Evolutionary conservation across 1,140 invertebrate genomes (phyloP), one percentile per base, ranked within the genome.

Genomic region (Lepidurus couesii): DNA sequence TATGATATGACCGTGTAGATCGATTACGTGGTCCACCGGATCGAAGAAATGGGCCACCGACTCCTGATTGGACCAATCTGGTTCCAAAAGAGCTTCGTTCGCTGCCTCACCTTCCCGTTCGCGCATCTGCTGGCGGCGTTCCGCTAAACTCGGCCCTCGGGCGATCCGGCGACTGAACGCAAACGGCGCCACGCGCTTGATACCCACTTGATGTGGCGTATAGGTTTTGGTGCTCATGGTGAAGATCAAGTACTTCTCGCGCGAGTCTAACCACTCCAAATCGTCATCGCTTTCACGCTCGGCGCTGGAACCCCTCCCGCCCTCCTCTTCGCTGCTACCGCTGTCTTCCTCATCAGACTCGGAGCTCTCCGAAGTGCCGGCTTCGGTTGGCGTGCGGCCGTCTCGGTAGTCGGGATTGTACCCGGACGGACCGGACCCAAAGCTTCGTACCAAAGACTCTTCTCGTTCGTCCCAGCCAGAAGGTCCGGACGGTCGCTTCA

Each of bases 1-100:
- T 81, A 96, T 94, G 77, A 96, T 95, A 83, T 95, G 93, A 0
- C 94, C 94, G 84, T 94, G 91, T 42, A 96, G 86, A 85, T 96
- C 93, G 80, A 96, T 93, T 1, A 94, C 83, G 84, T 93, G 90
- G 86, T 96, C 94, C 13, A 93, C 88, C 78, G 89, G 88, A 84
- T 95, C 92, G 83, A 93, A 94, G 81, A 88, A 89, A 82, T 92
- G 89, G 13, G 89, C 88, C 2, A 93, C 90, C 3, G 88, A 85
- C 77, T 91, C 87, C 81, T 90, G 91, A 85, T 93, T 89, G 76
- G 88, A 84, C 90, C 90, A 92, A 84, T 91, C 89, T 7, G 89
- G 89, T 82, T 90, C 88, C 16, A 65, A 42, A 42, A 74, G 7
- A 9, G 73, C 65, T 65, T 74, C 65, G 26, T 65, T 44, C 6